Evolutionary conservation across 1,140 invertebrate species (phyloP), one percentile per base, ranked within the genome.

Genomic region (Arctopsyche grandis): DNA sequence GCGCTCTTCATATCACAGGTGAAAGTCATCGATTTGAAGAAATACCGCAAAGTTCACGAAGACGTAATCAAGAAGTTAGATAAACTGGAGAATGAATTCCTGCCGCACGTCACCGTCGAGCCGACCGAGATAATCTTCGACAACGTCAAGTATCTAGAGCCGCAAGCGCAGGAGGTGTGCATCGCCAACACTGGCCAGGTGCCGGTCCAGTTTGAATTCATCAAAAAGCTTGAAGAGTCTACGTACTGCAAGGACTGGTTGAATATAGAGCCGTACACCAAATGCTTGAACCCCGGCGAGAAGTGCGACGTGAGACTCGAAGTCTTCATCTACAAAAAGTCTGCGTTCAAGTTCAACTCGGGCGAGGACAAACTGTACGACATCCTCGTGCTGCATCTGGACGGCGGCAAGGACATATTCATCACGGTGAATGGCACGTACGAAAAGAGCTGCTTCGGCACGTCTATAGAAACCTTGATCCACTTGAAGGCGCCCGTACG

Each of bases 391-490:
- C 89, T 99, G 70, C 97, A 99, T 89, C 91, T 99, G 38, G 93
- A 96, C 86, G 95, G 96, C 75, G 97, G 98, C 5, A 98, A 98
- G 88, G 97, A 99, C 89, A 96, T 99, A 84, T 99, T 99, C 86
- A 97, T 98, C 80, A 97, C 94, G 14, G 92, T 98, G 0, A 94
- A 92, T 84, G 96, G 95, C 82, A 91, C 91, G 83, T 97, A 96
- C 86, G 92, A 96, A 85, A 92, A 94, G 81, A 97, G 96, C 85
- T 96, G 95, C 87, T 99, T 99, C 89, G 97, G 97, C 1, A 94
- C 94, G 79, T 97, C 97, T 1, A 93, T 99, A 85, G 94, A 97
- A 87, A 93, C 96, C 26, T 88, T 98, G 78, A 93, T 97, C 46
- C 93, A 95, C 83, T 92, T 98, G 83, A 92, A 92, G 84, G 91